These are phyloP conservation scores for Scotopteryx bipunctaria DNA, from an alignment of 2,888 invertebrate species.

Conservation along the genomic window DNA sequence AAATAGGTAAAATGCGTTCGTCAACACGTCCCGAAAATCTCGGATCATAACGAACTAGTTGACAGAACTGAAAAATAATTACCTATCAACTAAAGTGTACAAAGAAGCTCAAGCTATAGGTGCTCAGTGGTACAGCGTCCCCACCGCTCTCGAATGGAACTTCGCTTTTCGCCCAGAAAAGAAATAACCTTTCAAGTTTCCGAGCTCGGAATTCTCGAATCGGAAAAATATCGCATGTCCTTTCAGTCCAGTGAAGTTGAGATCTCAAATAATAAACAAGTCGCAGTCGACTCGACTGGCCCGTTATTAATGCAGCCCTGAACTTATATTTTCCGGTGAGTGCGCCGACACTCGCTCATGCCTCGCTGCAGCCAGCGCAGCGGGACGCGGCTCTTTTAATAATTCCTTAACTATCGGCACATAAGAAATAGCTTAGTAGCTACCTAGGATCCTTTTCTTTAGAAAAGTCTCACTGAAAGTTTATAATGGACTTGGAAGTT, in stretches of 20 bases:
- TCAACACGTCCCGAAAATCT: too few species aligned
- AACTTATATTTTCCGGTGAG: slow-evolving; percentile 2
- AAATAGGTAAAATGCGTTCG: too few species aligned
- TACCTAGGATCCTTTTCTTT: neutral
- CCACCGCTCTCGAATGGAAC: neutral
- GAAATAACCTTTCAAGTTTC: slow-evolving; percentile 19
- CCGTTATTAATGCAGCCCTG: slow-evolving; percentile 23
- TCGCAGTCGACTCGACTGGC: slow-evolving; percentile 1
- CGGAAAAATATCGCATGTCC: slow-evolving; percentile 23
- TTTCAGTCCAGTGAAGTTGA: slow-evolving; percentile 15
- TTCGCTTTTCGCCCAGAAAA: neutral
- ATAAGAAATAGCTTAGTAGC: neutral
- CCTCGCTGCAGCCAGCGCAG: neutral
- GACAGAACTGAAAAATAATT: too few species aligned
- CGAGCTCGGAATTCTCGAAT: slow-evolving; percentile 10
- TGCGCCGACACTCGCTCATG: slow-evolving; percentile 3
- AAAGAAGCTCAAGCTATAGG: too few species aligned
- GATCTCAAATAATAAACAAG: slow-evolving; percentile 23
- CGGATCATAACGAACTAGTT: too few species aligned
- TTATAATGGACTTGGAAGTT: too few species aligned
- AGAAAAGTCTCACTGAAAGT: too few species aligned
- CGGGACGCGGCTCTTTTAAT: slow-evolving; percentile 20
- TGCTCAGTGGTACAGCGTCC: too few species aligned
- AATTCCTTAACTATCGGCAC: slow-evolving; percentile 4
- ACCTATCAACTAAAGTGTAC: too few species aligned